These are phyloP conservation scores for Pelmatolapia mariae DNA, from an alignment of 2,113 vertebrate species.

Conservation along the genomic window DNA sequence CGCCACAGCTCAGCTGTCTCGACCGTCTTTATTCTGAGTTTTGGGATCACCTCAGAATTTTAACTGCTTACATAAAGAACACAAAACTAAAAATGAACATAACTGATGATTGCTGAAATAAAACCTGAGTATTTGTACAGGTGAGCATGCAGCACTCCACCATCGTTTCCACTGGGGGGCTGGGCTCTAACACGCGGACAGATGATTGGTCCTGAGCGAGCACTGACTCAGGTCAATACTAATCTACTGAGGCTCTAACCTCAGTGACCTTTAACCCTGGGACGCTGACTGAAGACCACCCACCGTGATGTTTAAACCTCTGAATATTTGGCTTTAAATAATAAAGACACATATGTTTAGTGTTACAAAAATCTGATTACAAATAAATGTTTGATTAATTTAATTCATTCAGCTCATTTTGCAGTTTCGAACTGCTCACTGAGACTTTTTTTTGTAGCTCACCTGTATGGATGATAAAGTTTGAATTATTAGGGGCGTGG, in stretches of 20 bases:
- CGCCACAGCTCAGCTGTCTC: neutral
- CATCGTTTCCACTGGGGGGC: neutral
- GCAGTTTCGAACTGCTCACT: rapidly evolving
- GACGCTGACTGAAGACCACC: neutral
- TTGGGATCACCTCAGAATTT: neutral
- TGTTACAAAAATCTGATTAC: neutral
- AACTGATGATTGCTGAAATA: neutral
- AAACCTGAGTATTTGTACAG: neutral
- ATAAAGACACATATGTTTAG: rapidly evolving
- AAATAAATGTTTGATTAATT: neutral
- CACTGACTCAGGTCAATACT: neutral
- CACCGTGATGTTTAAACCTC: neutral
- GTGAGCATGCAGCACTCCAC: neutral
- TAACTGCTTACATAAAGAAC: neutral
- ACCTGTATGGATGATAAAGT: neutral
- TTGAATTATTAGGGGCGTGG: neutral
- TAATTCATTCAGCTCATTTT: neutral
- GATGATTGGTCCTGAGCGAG: neutral
- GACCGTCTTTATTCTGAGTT: neutral
- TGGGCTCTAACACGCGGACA: rapidly evolving
- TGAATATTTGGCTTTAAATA: neutral
- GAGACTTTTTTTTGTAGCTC: neutral
- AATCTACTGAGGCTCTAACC: neutral
- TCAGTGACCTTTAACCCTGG: neutral
- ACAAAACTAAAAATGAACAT: neutral